Conservation (phyloP, 2,888 invertebrate genomes). For the Papilio demoleus region DNA sequence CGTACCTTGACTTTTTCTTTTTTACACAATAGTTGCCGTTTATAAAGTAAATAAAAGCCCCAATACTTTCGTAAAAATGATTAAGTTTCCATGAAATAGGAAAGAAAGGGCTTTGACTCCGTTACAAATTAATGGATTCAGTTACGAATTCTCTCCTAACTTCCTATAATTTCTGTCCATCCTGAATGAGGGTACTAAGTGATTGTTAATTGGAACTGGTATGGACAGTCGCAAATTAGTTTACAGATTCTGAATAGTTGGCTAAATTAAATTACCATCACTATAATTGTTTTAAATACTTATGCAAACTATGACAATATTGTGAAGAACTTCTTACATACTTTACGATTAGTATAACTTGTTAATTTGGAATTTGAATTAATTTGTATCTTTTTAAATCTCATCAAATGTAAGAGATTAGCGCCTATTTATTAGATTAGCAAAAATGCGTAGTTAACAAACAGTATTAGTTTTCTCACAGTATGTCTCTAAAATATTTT, state of each 20-base stretch:
- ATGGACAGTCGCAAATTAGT: conserved; percentile 34
- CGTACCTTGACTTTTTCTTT: too few species aligned
- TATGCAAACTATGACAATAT: not conserved
- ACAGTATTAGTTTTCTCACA: too few species aligned
- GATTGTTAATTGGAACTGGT: conserved; percentile 31
- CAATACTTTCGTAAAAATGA: not conserved
- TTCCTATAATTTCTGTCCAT: conserved; percentile 33
- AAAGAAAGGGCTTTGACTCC: not conserved
- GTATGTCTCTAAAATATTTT: too few species aligned
- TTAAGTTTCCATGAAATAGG: not conserved
- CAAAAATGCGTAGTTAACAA: too few species aligned
- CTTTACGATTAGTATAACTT: too few species aligned
- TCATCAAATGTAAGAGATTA: too few species aligned
- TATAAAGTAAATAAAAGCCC: too few species aligned
- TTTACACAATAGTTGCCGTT: too few species aligned
- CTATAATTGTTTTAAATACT: conserved; percentile 17
- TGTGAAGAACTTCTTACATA: too few species aligned
- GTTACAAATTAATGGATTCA: conserved; percentile 13
- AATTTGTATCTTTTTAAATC: too few species aligned
- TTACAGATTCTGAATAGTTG: conserved; percentile 21
- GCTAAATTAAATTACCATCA: conserved; percentile 24
- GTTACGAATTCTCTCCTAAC: conserved; percentile 20
- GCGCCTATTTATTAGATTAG: too few species aligned
- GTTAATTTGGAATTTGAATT: too few species aligned
- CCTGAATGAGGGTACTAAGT: conserved; percentile 29